Base-by-base conservation (phyloP, 2,797 vertebrate genomes). In the Eulemur coronatus region DNA sequence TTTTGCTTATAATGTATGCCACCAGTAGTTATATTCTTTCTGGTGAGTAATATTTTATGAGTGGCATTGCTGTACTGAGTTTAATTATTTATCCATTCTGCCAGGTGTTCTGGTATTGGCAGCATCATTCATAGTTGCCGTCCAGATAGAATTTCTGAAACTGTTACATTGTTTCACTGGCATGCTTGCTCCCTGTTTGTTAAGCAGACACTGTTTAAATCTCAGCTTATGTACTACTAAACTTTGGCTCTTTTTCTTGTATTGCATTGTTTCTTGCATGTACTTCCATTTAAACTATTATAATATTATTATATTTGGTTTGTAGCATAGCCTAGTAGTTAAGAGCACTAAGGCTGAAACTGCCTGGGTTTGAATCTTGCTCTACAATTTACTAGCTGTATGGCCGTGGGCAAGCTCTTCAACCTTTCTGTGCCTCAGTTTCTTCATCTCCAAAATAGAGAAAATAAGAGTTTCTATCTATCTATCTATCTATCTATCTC, bases 371-470 rank as follows among this genome's bases (percentile, higher is more conserved):
- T 92, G 50, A 89, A 48, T 33, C 6, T 30, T 28, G 13, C 22
- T 90, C 1, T 95, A 4, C 26, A 33, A 63, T 28, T 86, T 85
- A 81, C 22, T 79, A 63, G 57, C n/a, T 84, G 0, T 43, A 3
- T 82, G 43, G 28, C 14, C 4, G 90, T 72, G 73, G 85, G 9
- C 59, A 91, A 91, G 13, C 55, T 87, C 33, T 30, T 80, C 46
- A 84, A 7, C 20, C 20, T 96, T 97, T 59, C 43, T 76, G 20
- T 92, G 35, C 15, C 57, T 94, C 80, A 67, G 22, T 91, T 92
- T 94, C 79, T 96, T 89, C 30, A 24, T 93, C 41, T 94, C 43
- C 41, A 73, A 89, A 96, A 30, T 57, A 63, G 35, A 22, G 9
- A 82, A 87, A 90, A 57, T 69, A 59, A 84, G 89, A 94, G 48